These are phyloP conservation scores for Aphelenchoides bicaudatus DNA, from an alignment of 2,888 invertebrate genomes.

Conservation along the genomic window DNA sequence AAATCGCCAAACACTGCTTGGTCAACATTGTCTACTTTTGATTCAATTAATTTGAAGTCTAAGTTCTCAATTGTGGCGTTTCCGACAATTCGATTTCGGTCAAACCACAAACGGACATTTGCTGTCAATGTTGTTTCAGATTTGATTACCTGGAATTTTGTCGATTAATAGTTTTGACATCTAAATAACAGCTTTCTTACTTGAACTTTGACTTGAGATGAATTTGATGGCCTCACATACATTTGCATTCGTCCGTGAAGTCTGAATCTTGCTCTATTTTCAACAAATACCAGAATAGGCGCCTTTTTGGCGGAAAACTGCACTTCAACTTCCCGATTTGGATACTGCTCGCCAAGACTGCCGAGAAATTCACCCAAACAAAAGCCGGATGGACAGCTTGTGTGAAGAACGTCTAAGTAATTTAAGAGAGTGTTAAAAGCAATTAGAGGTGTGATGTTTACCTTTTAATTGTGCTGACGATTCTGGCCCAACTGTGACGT, in stretches of 20 bases:
- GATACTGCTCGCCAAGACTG: conserved; percentile 53
- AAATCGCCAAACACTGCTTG: conserved; percentile 56
- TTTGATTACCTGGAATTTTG: conserved; percentile 42
- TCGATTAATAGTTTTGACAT: background rate
- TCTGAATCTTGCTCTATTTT: conserved; percentile 53
- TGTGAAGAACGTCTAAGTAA: conserved; percentile 54
- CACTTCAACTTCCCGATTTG: conserved; percentile 48
- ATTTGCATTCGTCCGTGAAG: conserved; percentile 56
- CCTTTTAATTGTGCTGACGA: conserved; percentile 39
- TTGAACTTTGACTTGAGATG: conserved; percentile 42
- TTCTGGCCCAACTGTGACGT: conserved; percentile 47
- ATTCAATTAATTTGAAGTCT: conserved; percentile 54
- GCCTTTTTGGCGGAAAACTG: conserved; percentile 45
- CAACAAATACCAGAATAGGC: conserved; percentile 57
- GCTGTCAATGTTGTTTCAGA: conserved; percentile 59
- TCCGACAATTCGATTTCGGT: conserved; percentile 47
- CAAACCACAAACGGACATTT: conserved; percentile 56
- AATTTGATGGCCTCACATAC: conserved; percentile 48
- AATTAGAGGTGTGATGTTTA: too few species aligned
- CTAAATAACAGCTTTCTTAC: conserved; percentile 16
- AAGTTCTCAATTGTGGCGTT: conserved; percentile 58
- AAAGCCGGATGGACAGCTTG: conserved; percentile 53
- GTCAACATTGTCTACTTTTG: conserved; percentile 51
- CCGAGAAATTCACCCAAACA: conserved; percentile 59
- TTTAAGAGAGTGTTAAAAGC: too few species aligned